Evolutionary conservation across 2,113 vertebrate genomes (phyloP).

Genomic region (Leptobrachium ailaonicum): DNA sequence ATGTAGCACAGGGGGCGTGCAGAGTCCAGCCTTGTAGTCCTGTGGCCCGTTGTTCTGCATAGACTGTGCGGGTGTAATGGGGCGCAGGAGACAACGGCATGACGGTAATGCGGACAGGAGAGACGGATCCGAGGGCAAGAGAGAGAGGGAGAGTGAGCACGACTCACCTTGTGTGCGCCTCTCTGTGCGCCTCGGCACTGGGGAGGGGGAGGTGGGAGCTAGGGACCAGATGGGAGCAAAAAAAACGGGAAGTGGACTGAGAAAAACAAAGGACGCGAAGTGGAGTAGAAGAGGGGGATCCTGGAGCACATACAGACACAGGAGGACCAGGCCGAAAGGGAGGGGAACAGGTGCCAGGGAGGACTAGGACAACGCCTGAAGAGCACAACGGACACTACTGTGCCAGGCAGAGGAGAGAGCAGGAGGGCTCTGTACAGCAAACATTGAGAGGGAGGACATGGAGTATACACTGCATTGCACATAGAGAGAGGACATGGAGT

Average conservation of each 20-base stretch:
- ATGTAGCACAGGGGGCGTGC: no score
- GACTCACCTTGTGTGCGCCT: slow-evolving; percentile 41
- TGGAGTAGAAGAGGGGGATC: slow-evolving; percentile 38
- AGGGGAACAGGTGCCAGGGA: slow-evolving; percentile 17
- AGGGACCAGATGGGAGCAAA: slow-evolving; percentile 38
- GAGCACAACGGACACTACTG: no score
- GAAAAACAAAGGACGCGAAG: slow-evolving; percentile 30
- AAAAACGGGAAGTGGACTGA: slow-evolving; percentile 43
- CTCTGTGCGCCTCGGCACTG: slow-evolving; percentile 18
- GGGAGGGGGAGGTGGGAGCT: slow-evolving; percentile 10
- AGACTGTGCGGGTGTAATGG: no score
- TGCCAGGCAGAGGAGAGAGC: no score
- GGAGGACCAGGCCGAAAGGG: neutral
- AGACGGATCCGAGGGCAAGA: neutral
- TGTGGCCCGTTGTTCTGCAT: no score
- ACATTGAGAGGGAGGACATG: neutral
- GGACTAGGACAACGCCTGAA: neutral
- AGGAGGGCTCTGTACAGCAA: no score
- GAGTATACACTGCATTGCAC: neutral
- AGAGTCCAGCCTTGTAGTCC: no score
- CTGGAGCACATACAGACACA: slow-evolving; percentile 1
- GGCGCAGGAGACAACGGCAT: no score
- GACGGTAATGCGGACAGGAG: no score
- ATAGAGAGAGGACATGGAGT: neutral
- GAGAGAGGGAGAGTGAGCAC: neutral